A percentile compares a stretch with the other conserved stretches of the same genome.
Evolutionary conservation across 2,797 vertebrate species (phyloP).

Genomic region (Simalia tracyae): DNA sequence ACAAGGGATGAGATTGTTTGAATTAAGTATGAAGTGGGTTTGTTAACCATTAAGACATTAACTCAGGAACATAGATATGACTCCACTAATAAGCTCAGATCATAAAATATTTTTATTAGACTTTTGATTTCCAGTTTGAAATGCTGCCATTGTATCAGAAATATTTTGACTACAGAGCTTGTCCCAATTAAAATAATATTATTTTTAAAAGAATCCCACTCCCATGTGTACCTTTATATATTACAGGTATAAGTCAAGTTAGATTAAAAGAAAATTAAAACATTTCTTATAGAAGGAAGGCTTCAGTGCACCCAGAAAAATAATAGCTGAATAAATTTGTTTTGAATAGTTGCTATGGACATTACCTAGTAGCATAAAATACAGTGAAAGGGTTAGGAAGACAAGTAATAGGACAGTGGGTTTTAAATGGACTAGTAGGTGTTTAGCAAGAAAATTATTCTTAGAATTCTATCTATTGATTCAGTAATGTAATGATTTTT

Average conservation of each 20-base stretch:
- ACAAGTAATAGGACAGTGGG: not conserved
- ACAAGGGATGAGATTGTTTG: slow-evolving; percentile 34
- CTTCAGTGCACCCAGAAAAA: slow-evolving; percentile 48
- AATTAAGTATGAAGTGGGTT: slow-evolving; percentile 23
- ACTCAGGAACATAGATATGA: not conserved
- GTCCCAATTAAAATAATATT: not conserved
- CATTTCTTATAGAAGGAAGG: slow-evolving; percentile 44
- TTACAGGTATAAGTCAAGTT: slow-evolving; percentile 22
- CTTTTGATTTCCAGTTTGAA: slow-evolving; percentile 7
- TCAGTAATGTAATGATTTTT: slow-evolving; percentile 1
- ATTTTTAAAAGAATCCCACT: not conserved
- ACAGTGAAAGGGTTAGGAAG: slow-evolving; percentile 27
- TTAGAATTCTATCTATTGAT: slow-evolving; percentile 35
- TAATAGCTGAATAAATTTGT: slow-evolving; percentile 58
- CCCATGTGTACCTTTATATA: not conserved
- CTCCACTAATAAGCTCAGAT: slow-evolving; percentile 31
- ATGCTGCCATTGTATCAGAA: not conserved
- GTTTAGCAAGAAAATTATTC: slow-evolving; percentile 20
- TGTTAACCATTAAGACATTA: slow-evolving; percentile 34
- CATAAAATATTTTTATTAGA: slow-evolving; percentile 56
- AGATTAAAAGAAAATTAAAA: slow-evolving; percentile 46
- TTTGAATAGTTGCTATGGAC: slow-evolving; percentile 65
- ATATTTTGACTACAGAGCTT: not conserved
- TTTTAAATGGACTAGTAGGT: not conserved
- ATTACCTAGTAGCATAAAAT: slow-evolving; percentile 52